A percentile compares a stretch with the other conserved stretches of the same genome.
phyloP scores from a whole-genome alignment of 2,797 vertebrate genomes.

The Enteromius anoplus region DNA sequence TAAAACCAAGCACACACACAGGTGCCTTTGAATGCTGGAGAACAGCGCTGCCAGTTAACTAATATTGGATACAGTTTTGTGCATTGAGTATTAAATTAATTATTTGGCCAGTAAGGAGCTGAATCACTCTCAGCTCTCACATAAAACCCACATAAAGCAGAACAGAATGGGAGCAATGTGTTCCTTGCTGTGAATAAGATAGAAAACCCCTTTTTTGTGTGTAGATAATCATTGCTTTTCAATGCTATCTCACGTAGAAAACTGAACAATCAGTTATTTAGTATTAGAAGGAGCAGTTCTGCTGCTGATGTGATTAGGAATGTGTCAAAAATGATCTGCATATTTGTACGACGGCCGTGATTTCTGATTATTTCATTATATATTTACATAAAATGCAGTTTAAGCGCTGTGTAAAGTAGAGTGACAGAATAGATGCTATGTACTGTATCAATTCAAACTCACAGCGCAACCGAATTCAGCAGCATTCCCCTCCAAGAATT shows the following conservation, averaged over 20 bases:
- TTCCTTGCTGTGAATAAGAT: background rate
- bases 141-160: constrained; percentile 14
- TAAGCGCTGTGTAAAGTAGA: constrained; percentile 4
- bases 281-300: background rate
- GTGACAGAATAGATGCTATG: background rate
- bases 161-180: constrained; percentile 10
- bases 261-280: constrained; percentile 10
- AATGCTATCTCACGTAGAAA: background rate
- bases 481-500: constrained; percentile 4
- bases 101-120: background rate
- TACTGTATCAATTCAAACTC: constrained; percentile 2
- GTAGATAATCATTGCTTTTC: background rate
- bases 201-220: background rate
- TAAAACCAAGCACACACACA: background rate
- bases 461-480: background rate
- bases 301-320: background rate
- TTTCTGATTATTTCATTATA: background rate
- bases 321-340: background rate
- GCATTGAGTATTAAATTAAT: background rate
- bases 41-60: background rate
- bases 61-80: constrained; percentile 21
- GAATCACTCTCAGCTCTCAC: background rate
- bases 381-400: background rate
- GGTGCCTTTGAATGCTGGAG: background rate
- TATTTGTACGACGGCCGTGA: background rate